Percentiles rank a stretch among this genome's conserved stretches.
Conservation (phyloP, 2,113 vertebrate genomes). For the Parus major region DNA sequence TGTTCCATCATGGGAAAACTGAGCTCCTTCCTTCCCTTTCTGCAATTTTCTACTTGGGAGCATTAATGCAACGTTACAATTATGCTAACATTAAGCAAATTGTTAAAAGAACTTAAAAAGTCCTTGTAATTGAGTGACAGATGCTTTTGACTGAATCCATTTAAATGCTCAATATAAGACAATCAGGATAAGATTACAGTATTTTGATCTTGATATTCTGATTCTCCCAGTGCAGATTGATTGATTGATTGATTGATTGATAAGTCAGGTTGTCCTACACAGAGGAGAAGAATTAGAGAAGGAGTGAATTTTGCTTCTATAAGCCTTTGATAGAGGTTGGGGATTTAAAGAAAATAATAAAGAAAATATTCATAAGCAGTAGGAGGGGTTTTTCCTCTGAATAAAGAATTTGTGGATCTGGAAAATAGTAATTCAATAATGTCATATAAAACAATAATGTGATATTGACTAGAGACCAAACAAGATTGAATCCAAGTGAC, state of each 20-base stretch:
- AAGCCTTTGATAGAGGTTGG: neutral
- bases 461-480: neutral
- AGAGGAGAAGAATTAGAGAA: neutral
- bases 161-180: slow-evolving; percentile 1
- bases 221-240: neutral
- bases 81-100: neutral
- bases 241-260: neutral
- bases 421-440: neutral
- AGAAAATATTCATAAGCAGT: neutral
- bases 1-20: neutral
- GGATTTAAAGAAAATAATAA: neutral
- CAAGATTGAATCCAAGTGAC: slow-evolving; percentile 3
- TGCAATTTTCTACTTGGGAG: neutral
- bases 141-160: neutral
- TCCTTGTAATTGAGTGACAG: neutral
- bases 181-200: neutral
- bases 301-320: neutral
- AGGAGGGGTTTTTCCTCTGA: neutral
- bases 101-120: neutral
- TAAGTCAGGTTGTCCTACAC: neutral
- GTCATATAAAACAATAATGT: neutral
- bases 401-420: neutral
- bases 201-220: neutral
- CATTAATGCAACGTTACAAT: neutral
- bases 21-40: neutral